These are phyloP conservation scores for Steinernema scapterisci DNA, from an alignment of 2,888 invertebrate genomes.

Conservation along the genomic window DNA sequence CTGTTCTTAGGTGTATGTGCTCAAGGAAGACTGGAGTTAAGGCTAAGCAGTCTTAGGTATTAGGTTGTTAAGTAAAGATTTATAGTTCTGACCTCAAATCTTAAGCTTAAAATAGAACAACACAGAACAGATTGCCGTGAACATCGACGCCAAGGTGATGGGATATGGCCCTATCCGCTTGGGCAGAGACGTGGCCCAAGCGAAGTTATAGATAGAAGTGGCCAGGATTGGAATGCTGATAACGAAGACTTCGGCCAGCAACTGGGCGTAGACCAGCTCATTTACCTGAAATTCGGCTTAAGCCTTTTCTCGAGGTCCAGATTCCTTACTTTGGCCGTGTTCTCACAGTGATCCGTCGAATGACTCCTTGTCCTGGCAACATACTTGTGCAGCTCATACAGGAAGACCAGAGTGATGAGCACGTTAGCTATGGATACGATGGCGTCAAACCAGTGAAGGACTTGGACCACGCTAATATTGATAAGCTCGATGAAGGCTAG, in stretches of 20 bases:
- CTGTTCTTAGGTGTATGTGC: too few species aligned
- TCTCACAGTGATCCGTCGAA: background rate
- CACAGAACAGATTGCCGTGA: background rate
- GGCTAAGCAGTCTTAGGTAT: too few species aligned
- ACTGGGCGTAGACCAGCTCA: background rate
- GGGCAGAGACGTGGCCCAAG: background rate
- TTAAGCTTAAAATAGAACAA: background rate
- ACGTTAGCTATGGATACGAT: background rate
- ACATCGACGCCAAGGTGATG: background rate
- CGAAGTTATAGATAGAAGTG: slow-evolving; percentile 7
- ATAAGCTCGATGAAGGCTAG: slow-evolving; percentile 11
- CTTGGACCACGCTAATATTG: slow-evolving; percentile 10
- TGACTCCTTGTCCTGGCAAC: background rate
- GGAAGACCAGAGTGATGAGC: background rate
- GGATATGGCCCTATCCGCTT: background rate
- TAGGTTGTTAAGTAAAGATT: too few species aligned
- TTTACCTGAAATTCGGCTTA: background rate
- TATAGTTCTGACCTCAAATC: too few species aligned
- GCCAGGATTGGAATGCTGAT: background rate
- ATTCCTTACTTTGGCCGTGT: background rate
- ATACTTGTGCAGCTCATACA: background rate
- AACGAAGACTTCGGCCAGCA: background rate
- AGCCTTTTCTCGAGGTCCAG: background rate
- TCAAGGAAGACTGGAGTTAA: too few species aligned
- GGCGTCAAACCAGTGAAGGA: slow-evolving; percentile 23